A percentile compares a stretch with the other conserved stretches of the same genome.
Conservation (phyloP, 2,797 vertebrate species). For the Sorex maritimensis region DNA sequence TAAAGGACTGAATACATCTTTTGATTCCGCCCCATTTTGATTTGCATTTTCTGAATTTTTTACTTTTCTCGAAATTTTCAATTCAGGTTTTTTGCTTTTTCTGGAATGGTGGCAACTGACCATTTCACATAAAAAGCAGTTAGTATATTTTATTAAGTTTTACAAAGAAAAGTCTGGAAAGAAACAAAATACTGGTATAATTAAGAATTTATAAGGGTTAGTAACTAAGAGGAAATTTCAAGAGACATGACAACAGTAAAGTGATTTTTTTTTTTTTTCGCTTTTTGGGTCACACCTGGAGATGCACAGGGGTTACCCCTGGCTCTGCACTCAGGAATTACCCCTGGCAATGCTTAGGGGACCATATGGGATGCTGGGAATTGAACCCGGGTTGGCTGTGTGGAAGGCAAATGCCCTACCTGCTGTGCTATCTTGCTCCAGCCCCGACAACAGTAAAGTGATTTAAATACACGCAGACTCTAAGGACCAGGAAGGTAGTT, state of each 20-base stretch:
- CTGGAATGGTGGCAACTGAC: slow-evolving; percentile 8
- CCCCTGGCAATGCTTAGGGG: too few species aligned
- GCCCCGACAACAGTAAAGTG: background rate
- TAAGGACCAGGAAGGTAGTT: too few species aligned
- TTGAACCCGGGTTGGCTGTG: too few species aligned
- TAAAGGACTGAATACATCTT: slow-evolving; percentile 8
- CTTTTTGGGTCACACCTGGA: too few species aligned
- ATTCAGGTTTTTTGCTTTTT: slow-evolving; percentile 45
- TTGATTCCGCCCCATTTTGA: background rate
- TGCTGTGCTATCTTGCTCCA: too few species aligned
- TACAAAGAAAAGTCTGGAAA: slow-evolving; percentile 37
- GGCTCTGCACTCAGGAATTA: too few species aligned
- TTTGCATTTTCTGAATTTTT: slow-evolving; percentile 56
- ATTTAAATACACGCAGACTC: background rate
- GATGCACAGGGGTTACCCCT: too few species aligned
- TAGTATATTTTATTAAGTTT: slow-evolving; percentile 52
- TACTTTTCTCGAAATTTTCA: slow-evolving; percentile 43
- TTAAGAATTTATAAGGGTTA: slow-evolving; percentile 38
- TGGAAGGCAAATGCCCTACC: too few species aligned
- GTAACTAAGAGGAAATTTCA: slow-evolving; percentile 50
- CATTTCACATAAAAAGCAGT: slow-evolving; percentile 1
- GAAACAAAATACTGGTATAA: slow-evolving; percentile 60
- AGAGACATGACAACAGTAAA: background rate
- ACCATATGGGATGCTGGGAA: too few species aligned
- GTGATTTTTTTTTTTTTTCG: background rate